Percentiles rank a stretch among this genome's conserved stretches.
Conservation (phyloP, 2,888 invertebrate species). For the Trachelus iudaicus region DNA sequence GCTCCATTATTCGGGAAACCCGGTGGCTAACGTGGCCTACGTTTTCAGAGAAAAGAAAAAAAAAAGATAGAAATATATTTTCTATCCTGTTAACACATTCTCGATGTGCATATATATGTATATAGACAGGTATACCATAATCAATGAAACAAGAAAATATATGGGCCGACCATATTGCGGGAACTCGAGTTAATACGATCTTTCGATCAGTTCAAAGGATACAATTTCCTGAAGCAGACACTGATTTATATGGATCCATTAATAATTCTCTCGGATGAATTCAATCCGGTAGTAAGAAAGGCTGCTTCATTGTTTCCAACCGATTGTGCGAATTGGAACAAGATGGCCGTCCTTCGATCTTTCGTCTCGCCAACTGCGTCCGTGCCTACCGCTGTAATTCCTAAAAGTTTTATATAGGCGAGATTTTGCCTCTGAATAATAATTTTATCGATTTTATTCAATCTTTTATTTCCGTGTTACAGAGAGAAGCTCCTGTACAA, state of each 20-base stretch:
- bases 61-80: background rate
- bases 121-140: background rate
- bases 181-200: background rate
- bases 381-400: background rate
- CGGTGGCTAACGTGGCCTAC: background rate
- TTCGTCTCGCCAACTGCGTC: background rate
- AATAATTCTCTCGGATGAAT: background rate
- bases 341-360: background rate
- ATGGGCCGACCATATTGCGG: background rate
- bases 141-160: background rate
- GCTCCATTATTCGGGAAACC: background rate
- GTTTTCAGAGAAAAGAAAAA: background rate
- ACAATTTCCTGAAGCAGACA: background rate
- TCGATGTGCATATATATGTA: too few relatives aligned
- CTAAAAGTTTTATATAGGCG: background rate
- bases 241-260: background rate
- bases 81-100: background rate
- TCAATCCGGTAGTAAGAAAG: background rate
- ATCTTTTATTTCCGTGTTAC: slow-evolving; percentile 58
- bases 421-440: background rate
- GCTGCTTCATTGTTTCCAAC: background rate
- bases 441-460: slow-evolving; percentile 15
- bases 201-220: background rate
- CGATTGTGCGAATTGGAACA: background rate
- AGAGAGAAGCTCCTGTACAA: slow-evolving; percentile 75